Evolutionary conservation across 2,888 invertebrate genomes (phyloP).

Genomic region (Petrolisthes manimaculis): DNA sequence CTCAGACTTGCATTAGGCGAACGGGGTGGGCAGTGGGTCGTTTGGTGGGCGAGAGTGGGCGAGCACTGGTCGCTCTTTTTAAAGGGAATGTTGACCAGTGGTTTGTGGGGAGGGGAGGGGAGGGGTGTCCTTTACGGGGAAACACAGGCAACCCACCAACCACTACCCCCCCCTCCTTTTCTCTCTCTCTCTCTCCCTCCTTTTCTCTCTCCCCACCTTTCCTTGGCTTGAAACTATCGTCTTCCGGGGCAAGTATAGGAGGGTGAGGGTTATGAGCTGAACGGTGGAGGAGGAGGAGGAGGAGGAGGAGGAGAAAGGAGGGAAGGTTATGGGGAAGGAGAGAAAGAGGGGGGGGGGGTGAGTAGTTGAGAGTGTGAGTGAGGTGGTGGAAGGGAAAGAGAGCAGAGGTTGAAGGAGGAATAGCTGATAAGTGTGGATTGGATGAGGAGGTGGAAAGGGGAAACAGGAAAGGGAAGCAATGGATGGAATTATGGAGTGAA

Average conservation of each 20-base stretch:
- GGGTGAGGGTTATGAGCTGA: background rate
- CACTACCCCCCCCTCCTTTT: background rate
- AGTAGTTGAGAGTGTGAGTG: background rate
- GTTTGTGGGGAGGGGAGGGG: background rate
- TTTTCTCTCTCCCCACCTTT: background rate
- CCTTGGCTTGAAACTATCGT: background rate
- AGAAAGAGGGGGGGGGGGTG: background rate
- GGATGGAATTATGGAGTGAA: background rate
- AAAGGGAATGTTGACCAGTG: background rate
- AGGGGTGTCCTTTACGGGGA: background rate
- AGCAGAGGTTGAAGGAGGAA: background rate
- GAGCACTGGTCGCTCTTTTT: background rate
- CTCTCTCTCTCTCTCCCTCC: background rate
- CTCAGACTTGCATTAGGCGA: background rate
- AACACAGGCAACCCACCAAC: background rate
- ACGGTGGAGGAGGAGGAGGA: background rate
- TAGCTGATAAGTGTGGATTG: background rate
- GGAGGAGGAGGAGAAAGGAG: background rate
- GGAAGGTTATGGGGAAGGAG: background rate
- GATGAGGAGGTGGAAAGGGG: background rate
- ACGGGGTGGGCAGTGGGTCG: background rate
- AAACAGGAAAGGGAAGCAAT: background rate
- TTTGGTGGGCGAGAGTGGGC: background rate
- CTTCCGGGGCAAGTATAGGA: background rate
- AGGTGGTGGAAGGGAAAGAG: background rate